Evolutionary conservation across 2,888 invertebrate species (phyloP).

Genomic region (Tholera decimalis): DNA sequence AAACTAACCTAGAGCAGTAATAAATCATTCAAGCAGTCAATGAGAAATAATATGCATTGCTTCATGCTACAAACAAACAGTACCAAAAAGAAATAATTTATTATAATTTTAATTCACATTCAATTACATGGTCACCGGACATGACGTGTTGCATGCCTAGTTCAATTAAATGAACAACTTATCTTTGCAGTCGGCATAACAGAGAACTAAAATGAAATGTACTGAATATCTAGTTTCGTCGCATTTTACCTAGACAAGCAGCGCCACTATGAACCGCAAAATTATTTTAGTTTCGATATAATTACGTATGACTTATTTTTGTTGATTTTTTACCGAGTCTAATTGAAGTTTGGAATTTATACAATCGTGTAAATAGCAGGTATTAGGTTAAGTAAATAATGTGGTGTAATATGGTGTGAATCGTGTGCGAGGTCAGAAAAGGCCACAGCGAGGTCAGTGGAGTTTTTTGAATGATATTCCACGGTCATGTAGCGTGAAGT

Average conservation of each 20-base stretch:
- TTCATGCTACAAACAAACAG: constrained; percentile 23
- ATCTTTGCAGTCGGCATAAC: neutral
- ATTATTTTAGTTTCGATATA: neutral
- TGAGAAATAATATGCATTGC: constrained; percentile 26
- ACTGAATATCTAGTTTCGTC: neutral
- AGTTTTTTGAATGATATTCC: constrained; percentile 27
- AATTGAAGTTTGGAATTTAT: constrained; percentile 26
- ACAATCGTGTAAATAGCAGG: constrained; percentile 25
- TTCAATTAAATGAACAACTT: constrained; percentile 24
- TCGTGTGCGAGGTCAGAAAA: constrained; percentile 21
- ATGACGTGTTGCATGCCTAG: constrained; percentile 23
- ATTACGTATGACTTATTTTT: constrained; percentile 18
- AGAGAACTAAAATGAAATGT: constrained; percentile 5
- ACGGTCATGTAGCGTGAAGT: constrained; percentile 1
- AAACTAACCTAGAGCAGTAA: constrained; percentile 10
- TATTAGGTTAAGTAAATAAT: constrained; percentile 40
- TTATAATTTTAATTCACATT: constrained; percentile 42
- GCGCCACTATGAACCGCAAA: constrained; percentile 15
- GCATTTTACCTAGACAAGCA: constrained; percentile 12
- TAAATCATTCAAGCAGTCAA: constrained; percentile 27
- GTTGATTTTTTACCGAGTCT: constrained; percentile 30
- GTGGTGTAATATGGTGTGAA: constrained; percentile 42
- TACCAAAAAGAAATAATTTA: constrained; percentile 29
- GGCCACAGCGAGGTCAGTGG: constrained; percentile 38
- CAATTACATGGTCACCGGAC: constrained; percentile 53